Conservation (phyloP, 2,797 vertebrate genomes). For the Rhabdomys pumilio region DNA sequence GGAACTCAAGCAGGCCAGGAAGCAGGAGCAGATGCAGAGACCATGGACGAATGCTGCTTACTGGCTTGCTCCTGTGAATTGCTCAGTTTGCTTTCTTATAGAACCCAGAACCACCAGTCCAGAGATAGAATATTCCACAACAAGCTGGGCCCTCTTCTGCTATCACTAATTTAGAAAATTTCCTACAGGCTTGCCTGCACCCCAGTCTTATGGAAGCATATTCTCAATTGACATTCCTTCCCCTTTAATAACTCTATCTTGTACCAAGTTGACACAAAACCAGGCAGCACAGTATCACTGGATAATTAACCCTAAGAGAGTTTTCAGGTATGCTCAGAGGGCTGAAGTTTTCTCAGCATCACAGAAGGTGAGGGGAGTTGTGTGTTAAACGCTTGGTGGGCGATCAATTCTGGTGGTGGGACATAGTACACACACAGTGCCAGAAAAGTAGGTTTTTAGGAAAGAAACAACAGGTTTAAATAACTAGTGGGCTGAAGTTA, state of each 20-base stretch:
- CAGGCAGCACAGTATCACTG: neutral
- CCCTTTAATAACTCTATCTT: neutral
- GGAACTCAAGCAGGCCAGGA: neutral
- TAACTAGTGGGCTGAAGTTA: neutral
- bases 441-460: neutral
- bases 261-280: neutral
- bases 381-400: neutral
- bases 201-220: neutral
- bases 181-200: neutral
- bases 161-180: neutral
- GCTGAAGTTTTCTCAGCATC: neutral
- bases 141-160: neutral
- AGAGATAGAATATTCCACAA: neutral
- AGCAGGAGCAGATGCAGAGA: neutral
- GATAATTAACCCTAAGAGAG: neutral
- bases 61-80: neutral
- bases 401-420: neutral
- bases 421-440: neutral
- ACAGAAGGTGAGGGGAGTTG: neutral
- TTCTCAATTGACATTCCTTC: neutral
- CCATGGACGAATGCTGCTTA: neutral
- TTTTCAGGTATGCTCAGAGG: neutral
- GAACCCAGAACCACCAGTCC: too few relatives aligned
- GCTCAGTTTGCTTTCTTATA: neutral
- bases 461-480: neutral